Evolutionary conservation across 2,113 vertebrate genomes (phyloP).

Genomic region (Zosterops lateralis): DNA sequence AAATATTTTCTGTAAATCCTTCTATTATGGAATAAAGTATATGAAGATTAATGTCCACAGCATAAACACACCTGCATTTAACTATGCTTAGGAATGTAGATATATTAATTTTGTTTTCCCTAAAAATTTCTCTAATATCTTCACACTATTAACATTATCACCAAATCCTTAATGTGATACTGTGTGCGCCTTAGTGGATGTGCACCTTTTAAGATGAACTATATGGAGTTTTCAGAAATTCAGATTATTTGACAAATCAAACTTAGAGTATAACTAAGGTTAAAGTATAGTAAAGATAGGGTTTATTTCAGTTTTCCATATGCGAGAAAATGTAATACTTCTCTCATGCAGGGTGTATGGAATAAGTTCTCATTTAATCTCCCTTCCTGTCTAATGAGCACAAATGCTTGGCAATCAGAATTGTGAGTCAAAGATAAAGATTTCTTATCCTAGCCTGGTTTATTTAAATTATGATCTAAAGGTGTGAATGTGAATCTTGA

Average conservation of each 20-base stretch:
- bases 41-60: neutral
- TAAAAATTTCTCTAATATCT: neutral
- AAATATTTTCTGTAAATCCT: neutral
- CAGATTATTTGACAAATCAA: neutral
- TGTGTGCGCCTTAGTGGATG: neutral
- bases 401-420: neutral
- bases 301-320: neutral
- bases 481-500: neutral
- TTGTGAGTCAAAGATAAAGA: conserved; percentile 16
- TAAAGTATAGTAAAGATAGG: neutral
- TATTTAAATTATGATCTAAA: conserved; percentile 29
- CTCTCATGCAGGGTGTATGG: neutral
- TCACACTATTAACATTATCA: neutral
- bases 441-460: neutral
- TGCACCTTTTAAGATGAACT: neutral
- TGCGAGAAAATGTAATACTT: neutral
- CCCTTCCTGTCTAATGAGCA: neutral
- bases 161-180: neutral
- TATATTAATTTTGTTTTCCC: neutral
- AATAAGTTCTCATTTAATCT: neutral
- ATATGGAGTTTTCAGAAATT: neutral
- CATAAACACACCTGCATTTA: neutral
- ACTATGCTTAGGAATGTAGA: neutral
- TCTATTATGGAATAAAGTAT: neutral
- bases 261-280: neutral